Base-by-base conservation (phyloP, 2,888 invertebrate species). In the Lasioglossum figueresi region DNA sequence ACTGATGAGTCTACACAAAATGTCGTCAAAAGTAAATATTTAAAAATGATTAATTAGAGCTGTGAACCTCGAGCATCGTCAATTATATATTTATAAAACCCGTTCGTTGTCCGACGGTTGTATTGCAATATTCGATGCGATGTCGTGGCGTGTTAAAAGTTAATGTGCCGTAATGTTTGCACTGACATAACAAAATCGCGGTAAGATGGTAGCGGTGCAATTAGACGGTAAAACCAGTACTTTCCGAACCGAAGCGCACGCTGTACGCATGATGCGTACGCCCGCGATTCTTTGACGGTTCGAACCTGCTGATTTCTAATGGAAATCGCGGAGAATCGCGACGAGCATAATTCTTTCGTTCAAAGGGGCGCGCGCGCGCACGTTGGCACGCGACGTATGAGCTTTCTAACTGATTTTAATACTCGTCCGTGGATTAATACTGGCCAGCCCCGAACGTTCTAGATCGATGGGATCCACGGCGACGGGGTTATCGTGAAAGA, bases 331-430 rank as follows among this genome's bases (percentile, higher is more conserved):
- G 76, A 79, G 88, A 86, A 83, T 80, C 88, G 81, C 86, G 87
- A 87, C 86, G 88, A 80, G 88, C 88, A 88, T 89, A 88, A 79
- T 82, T 85, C 78, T 86, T 80, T 75, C 56, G 27, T 45, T 40
- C 31, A 63, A 63, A 63, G 63, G 63, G 63, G 31, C 45, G 31
- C 31, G 63, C 31, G 63, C 63, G 31, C 34, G 34, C 79, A 82
- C 81, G 83, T 81, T 86, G 90, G 87, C 89, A 86, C 86, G 91
- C 86, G 85, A 85, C 45, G 79, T 75, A 76, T 19, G 82, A 87
- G 89, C 92, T 93, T 92, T 92, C 92, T 92, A 92, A 87, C 87
- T 79, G 89, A 92, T 92, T 88, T 85, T 74, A 76, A 86, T 82
- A 72, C 83, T 34, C 66, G 77, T 71, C 79, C 72, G 40, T 74